Evolutionary conservation across 2,888 invertebrate genomes (phyloP), one percentile per base, ranked within the genome.

Genomic region (Endotricha flammealis): DNA sequence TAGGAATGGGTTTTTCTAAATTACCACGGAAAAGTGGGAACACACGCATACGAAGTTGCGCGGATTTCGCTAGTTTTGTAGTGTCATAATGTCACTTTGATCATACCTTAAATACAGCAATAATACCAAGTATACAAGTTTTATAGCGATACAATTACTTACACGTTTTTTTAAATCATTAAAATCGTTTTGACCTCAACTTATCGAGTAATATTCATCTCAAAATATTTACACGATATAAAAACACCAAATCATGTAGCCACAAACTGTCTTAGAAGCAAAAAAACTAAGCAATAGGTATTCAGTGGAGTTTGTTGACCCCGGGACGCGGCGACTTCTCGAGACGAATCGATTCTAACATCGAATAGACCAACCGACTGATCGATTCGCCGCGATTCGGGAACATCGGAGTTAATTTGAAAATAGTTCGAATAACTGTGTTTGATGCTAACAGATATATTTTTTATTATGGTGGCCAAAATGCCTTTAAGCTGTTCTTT

Each of bases 331-430:
- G 52, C 52, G 56, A 47, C 53, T 55, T 52, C 63, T 66, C 67
- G 63, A 37, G 40, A 65, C 77, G 77, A 77, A 79, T 78, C 65
- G 71, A 77, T 81, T 75, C 70, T 53, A 58, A 68, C 64, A 71
- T 75, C 75, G 72, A 77, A 79, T 77, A 70, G 64, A 60, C 53
- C 48, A 53, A 46, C 50, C 50, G 48, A 56, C 56, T 54, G 13
- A 34, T 64, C 64, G 62, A 65, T 62, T 67, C 60, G 64, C 48
- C 36, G 39, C 44, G 59, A 64, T 63, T 59, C 53, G 54, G 43
- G 52, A 54, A 50, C 50, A 52, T 53, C 28, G 46, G 42, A 47
- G 48, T 39, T 57, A 48, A 57, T 56, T 56, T 54, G 41, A 39
- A 48, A 55, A 53, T 55, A 50, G 48, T 32, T 32, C 16, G 24